Percentiles rank a stretch among this genome's conserved stretches.
These are phyloP conservation scores for Sarcophaga bullata DNA, from an alignment of 1,140 invertebrate genomes.

Conservation along the genomic window DNA sequence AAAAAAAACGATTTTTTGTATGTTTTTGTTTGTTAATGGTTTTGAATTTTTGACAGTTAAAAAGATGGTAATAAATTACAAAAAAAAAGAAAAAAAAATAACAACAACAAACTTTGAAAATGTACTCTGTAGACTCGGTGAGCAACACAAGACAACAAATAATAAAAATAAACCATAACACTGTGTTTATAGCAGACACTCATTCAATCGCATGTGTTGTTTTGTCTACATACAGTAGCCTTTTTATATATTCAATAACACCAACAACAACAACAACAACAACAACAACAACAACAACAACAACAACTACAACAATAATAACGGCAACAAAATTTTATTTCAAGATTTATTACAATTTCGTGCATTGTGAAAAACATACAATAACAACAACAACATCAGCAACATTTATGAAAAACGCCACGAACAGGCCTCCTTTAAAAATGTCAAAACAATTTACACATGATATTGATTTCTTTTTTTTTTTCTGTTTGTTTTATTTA, in stretches of 20 bases:
- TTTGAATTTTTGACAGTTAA: slow-evolving; percentile 40
- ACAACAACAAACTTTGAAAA: neutral
- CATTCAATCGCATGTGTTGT: neutral
- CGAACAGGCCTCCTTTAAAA: slow-evolving; percentile 42
- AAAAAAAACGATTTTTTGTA: neutral
- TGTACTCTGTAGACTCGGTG: neutral
- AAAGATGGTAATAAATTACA: slow-evolving; percentile 42
- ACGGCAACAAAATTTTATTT: slow-evolving; percentile 10
- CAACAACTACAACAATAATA: neutral
- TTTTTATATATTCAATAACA: slow-evolving; percentile 19
- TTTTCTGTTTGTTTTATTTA: neutral
- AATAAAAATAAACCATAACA: neutral
- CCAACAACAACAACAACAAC: slow-evolving; percentile 14
- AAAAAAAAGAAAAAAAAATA: neutral
- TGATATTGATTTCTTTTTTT: slow-evolving; percentile 19
- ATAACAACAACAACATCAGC: neutral
- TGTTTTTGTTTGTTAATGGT: slow-evolving; percentile 1
- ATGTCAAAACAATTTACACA: slow-evolving; percentile 39
- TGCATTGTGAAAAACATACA: slow-evolving; percentile 33
- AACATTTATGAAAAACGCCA: no score
- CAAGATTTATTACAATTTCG: slow-evolving; percentile 47
- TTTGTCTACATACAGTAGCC: slow-evolving; percentile 26
- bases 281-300: neutral
- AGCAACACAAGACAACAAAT: neutral
- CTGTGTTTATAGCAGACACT: neutral